Conservation (phyloP, 2,113 vertebrate species). For the Malaclemys terrapin region DNA sequence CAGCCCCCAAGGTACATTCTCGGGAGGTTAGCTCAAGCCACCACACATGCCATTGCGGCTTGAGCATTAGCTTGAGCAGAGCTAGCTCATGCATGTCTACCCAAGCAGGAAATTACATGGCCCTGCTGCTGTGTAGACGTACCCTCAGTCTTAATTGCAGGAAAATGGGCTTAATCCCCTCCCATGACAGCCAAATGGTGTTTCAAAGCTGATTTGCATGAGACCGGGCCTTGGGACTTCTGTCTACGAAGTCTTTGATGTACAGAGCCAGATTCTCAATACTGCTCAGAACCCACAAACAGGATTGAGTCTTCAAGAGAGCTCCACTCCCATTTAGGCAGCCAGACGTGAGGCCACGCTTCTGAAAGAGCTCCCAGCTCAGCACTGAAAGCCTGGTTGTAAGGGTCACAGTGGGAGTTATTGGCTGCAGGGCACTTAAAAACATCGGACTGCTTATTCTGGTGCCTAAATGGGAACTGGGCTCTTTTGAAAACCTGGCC, state of each 20-base stretch:
- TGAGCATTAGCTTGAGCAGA: background rate
- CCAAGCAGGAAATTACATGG: background rate
- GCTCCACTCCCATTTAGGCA: background rate
- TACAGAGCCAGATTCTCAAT: background rate
- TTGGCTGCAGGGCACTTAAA: background rate
- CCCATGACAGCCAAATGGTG: constrained; percentile 24
- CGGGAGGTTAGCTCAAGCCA: background rate
- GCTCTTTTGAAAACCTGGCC: background rate
- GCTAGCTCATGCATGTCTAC: background rate
- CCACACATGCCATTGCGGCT: background rate
- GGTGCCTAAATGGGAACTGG: background rate
- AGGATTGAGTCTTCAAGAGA: background rate
- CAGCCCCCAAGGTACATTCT: background rate
- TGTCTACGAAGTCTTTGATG: constrained; percentile 31
- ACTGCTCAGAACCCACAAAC: constrained; percentile 34
- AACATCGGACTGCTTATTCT: background rate
- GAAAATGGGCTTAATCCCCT: background rate
- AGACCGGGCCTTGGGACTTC: background rate
- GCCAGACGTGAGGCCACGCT: rapidly evolving
- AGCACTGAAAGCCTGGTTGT: rapidly evolving
- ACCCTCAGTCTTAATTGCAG: background rate
- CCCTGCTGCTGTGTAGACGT: background rate
- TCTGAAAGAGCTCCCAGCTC: background rate
- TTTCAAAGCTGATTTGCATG: background rate
- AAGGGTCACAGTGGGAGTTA: background rate